Conservation (phyloP, 2,113 vertebrate species). For the Gnathonemus longibarbis region DNA sequence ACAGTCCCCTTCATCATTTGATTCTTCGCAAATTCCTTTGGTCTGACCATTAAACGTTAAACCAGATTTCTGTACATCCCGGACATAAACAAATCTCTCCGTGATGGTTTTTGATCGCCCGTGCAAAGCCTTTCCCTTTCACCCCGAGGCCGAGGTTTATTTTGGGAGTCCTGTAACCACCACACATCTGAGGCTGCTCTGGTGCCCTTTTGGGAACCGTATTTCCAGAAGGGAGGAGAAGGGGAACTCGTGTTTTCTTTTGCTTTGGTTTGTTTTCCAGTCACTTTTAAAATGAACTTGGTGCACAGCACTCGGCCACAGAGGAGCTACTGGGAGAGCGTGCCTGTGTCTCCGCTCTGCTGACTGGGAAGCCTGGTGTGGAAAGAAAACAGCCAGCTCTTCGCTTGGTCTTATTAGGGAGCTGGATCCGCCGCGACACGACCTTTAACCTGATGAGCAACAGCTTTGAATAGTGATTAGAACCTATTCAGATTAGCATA, state of each 20-base stretch:
- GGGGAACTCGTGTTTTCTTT: constrained; percentile 57
- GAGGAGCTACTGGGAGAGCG: constrained; percentile 44
- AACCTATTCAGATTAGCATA: neutral
- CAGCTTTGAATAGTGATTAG: neutral
- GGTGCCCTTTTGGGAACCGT: constrained; percentile 38
- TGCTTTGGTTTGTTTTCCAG: constrained; percentile 61
- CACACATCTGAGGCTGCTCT: constrained; percentile 50
- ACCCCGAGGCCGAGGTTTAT: constrained; percentile 51
- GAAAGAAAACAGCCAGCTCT: constrained; percentile 10
- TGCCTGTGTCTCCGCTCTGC: constrained; percentile 12
- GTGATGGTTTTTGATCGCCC: constrained; percentile 31
- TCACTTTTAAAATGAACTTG: constrained; percentile 54
- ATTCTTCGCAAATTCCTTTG: constrained; percentile 15
- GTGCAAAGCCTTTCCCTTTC: constrained; percentile 48
- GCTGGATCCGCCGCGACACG: neutral
- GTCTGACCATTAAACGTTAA: constrained; percentile 29
- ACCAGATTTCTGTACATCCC: constrained; percentile 29
- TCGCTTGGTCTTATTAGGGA: neutral
- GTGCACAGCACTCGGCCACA: constrained; percentile 53
- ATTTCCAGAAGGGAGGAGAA: constrained; percentile 42
- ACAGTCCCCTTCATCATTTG: constrained; percentile 9
- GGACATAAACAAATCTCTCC: constrained; percentile 48
- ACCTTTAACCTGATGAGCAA: neutral
- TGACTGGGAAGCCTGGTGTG: constrained; percentile 3
- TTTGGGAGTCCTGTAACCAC: constrained; percentile 51